Base-by-base conservation (phyloP, 1,140 invertebrate genomes). In the Drosophila nannoptera region DNA sequence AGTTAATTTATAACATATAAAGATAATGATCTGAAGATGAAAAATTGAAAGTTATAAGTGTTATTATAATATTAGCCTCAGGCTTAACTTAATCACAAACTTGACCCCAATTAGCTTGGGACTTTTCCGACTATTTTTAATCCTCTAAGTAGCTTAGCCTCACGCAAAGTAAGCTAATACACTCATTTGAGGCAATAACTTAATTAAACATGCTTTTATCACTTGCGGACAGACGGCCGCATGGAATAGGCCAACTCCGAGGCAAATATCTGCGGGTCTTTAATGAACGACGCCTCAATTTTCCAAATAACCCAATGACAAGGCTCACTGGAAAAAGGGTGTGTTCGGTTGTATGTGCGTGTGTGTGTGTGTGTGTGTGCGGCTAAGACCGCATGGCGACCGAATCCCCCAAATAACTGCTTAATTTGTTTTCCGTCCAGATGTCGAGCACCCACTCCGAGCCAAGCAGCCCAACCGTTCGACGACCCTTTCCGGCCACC, bases 351-450 rank as follows among this genome's bases (percentile, higher is more conserved):
- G 40, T 42, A 4, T 40, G 3, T 2, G 32, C 61, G 31, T 55
- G 22, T 32, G 9, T 59, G 9, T 22, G 35, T 54, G 36, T 54
- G 36, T 35, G 52, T 61, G 59, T 66, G 54, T 46, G 55, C 62
- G 42, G n/a, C n/a, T n/a, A n/a, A n/a, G n/a, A n/a, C n/a, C n/a
- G n/a, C n/a, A n/a, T 54, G 36, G 12, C n/a, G 7, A 53, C 53
- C 46, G n/a, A 84, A 84, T 69, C 76, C 75, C 66, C 77, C 81
- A 84, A 86, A 84, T 84, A 84, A 86, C 80, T 86, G 80, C 81
- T 84, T 84, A 84, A 84, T 84, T 84, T 84, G 80, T 84, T 84
- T 76, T 68, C 46, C 75, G 45, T 59, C 29, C 48, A 36, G 52
- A 56, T 62, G 63, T 69, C 60, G 56, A 49, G 36, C 11, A 22